Percentiles rank a stretch among this genome's conserved stretches.
Evolutionary conservation across 2,113 vertebrate species (phyloP).

Genomic region (human): DNA sequence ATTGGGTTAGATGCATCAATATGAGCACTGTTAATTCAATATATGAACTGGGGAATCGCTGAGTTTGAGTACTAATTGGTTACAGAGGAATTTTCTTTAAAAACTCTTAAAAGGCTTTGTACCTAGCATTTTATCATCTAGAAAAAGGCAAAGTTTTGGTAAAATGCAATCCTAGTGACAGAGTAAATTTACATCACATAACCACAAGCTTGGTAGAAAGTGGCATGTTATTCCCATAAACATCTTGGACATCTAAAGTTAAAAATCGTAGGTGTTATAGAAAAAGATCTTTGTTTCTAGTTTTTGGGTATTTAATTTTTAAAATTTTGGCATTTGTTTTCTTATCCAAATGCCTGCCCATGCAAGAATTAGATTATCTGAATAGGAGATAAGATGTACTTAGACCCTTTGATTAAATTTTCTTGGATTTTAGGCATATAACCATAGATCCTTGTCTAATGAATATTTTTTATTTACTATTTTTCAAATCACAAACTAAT

Average conservation of each 20-base stretch:
- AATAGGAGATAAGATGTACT: not conserved
- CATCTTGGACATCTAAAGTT: not conserved
- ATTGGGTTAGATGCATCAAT: not conserved
- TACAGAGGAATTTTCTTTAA: constrained; percentile 26
- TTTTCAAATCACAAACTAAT: not conserved
- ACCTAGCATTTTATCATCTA: not conserved
- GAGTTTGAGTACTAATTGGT: not conserved
- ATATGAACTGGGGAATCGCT: not conserved
- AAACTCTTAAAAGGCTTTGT: constrained; percentile 40
- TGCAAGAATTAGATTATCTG: not conserved
- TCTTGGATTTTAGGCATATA: not conserved
- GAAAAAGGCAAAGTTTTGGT: not conserved
- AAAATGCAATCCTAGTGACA: not conserved
- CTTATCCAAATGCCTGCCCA: not conserved
- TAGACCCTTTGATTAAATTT: not conserved
- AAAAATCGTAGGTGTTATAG: not conserved
- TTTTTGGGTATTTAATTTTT: not conserved
- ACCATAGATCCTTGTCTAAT: not conserved
- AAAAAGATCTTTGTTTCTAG: not conserved
- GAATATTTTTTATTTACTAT: not conserved
- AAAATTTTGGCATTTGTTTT: not conserved
- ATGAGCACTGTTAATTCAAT: constrained; percentile 51
- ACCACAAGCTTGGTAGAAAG: not conserved
- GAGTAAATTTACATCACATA: not conserved
- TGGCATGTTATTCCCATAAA: not conserved